These are phyloP conservation scores for Pentalonia nigronervosa DNA, from an alignment of 1,140 invertebrate genomes.

Conservation along the genomic window DNA sequence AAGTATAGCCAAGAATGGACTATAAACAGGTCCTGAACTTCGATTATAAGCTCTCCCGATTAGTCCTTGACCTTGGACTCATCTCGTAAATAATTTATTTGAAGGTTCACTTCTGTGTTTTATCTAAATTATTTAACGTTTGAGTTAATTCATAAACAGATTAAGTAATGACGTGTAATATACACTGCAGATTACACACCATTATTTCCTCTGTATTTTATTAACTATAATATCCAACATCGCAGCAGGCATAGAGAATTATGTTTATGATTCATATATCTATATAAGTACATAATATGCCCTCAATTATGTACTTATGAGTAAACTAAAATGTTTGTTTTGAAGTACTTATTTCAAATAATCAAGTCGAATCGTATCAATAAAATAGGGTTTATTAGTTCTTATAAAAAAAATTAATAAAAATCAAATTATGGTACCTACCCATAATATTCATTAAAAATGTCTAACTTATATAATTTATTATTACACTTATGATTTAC, in stretches of 20 bases:
- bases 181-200: neutral
- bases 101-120: conserved; percentile 10
- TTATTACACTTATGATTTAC: neutral
- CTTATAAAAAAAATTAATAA: no score
- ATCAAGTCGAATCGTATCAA: neutral
- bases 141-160: neutral
- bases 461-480: neutral
- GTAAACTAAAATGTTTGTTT: neutral
- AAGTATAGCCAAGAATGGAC: conserved; percentile 30
- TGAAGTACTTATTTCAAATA: neutral
- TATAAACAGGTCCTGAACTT: conserved; percentile 29
- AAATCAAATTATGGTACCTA: no score
- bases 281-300: neutral
- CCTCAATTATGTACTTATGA: neutral
- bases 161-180: neutral
- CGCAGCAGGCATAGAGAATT: neutral
- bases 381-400: neutral
- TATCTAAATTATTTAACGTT: conserved; percentile 18
- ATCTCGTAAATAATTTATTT: conserved; percentile 37
- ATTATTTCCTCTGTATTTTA: neutral
- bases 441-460: neutral
- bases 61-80: conserved; percentile 40
- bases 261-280: neutral
- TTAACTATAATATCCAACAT: neutral
- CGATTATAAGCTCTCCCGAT: neutral